These are phyloP conservation scores for Macropodus opercularis DNA, from an alignment of 2,797 vertebrate species.

Conservation along the genomic window DNA sequence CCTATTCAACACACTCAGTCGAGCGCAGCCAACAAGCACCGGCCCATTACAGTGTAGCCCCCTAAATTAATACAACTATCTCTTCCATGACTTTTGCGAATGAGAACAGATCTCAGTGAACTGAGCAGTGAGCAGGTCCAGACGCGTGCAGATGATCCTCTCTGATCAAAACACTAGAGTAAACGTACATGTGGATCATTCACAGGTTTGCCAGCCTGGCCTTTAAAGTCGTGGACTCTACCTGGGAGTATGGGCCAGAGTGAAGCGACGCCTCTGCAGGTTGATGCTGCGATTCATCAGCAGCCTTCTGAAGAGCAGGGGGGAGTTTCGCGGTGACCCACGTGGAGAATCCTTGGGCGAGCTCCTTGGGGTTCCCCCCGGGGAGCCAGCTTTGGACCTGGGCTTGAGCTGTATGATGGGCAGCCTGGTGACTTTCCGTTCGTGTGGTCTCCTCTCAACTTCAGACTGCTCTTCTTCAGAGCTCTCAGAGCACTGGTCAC, in stretches of 20 bases:
- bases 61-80: too few species aligned
- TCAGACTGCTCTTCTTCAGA: slow-evolving; percentile 71
- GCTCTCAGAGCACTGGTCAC: slow-evolving; percentile 61
- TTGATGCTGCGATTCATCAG: slow-evolving; percentile 88
- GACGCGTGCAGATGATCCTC: background rate
- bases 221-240: slow-evolving; percentile 47
- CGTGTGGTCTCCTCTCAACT: slow-evolving; percentile 43
- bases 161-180: background rate
- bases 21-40: slow-evolving; percentile 19
- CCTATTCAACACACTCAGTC: slow-evolving; percentile 23
- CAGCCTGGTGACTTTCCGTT: slow-evolving; percentile 31
- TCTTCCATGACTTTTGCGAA: background rate
- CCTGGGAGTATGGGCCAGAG: slow-evolving; percentile 84
- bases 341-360: slow-evolving; percentile 81
- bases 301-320: slow-evolving; percentile 87
- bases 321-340: slow-evolving; percentile 85
- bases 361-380: slow-evolving; percentile 71
- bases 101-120: background rate
- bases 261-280: slow-evolving; percentile 87
- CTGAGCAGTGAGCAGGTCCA: background rate
- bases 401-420: slow-evolving; percentile 73
- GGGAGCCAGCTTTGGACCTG: slow-evolving; percentile 64
- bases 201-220: background rate
- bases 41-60: background rate
- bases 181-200: background rate